Evolutionary conservation across 2,113 vertebrate genomes (phyloP), one percentile per base, ranked within the genome.

Genomic region (Xiphophorus hellerii): DNA sequence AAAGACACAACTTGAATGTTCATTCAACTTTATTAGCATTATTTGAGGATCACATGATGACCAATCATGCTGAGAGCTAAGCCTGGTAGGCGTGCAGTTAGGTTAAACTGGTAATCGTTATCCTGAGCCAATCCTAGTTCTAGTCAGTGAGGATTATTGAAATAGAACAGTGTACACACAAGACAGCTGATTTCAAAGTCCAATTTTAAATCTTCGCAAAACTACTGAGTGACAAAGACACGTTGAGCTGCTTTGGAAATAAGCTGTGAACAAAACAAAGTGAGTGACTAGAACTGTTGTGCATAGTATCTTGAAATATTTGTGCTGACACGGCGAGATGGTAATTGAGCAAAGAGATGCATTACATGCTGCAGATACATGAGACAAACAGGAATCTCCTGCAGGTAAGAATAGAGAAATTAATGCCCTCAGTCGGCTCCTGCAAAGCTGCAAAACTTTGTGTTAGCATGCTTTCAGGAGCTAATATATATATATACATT

Each of bases 101-200:
- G 69, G 80, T 84, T 78, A 80, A 66, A 48, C 78, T 84, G 84
- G 54, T 84, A 78, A 77, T 71, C 85, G 78, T 77, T 81, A 88
- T 89, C 91, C 91, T 93, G 90, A 93, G 90, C 88, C 92, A 87
- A 68, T 78, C 77, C 42, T 82, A 82, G 81, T 88, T 89, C 81
- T 88, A 87, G 85, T 84, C 84, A 68, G 74, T 74, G 85, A 88
- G 22, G 27, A 73, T 78, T 66, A 87, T 81, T 65, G 58, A 70
- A 73, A 60, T 51, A 68, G 75, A n/a, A 30, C 37, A 68, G 73
- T 66, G 66, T 73, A 65, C 67, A 82, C 67, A 61, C 68, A 71
- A 78, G 73, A 87, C 29, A 48, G 44, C 71, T 69, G 69, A 65
- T 37, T 62, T 42, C 9, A 44, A 37, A 82, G 73, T 87, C 22